Percentiles rank a stretch among this genome's conserved stretches.
Conservation (phyloP, 1,140 invertebrate species). For the Drosophila malerkotliana region DNA sequence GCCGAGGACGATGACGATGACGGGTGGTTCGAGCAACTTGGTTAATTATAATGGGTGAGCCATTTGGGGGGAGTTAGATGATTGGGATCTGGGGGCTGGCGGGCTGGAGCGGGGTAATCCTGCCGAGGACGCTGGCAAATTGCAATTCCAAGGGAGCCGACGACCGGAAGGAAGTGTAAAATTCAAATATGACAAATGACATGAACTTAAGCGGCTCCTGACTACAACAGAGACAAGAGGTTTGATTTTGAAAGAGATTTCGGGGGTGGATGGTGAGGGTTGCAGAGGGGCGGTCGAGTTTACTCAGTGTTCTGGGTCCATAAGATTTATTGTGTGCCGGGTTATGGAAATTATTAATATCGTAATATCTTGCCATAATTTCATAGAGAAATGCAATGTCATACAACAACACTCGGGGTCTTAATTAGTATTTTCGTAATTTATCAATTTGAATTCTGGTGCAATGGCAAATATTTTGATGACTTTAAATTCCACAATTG, state of each 20-base stretch:
- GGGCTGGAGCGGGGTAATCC: neutral
- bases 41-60: constrained; percentile 76
- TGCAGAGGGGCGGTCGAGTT: neutral
- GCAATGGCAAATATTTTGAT: constrained; percentile 62
- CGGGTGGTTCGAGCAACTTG: constrained; percentile 57
- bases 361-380: constrained; percentile 76
- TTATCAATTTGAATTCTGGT: constrained; percentile 72
- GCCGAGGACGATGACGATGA: constrained; percentile 14
- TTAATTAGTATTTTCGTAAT: constrained; percentile 81
- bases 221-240: constrained; percentile 6
- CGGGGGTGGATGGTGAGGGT: neutral
- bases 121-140: constrained; percentile 43
- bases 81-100: constrained; percentile 40
- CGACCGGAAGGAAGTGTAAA: constrained; percentile 82
- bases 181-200: constrained; percentile 83
- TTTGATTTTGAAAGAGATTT: neutral
- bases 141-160: constrained; percentile 70
- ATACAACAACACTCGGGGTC: constrained; percentile 22
- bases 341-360: constrained; percentile 80
- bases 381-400: constrained; percentile 15
- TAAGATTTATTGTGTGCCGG: constrained; percentile 71
- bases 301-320: constrained; percentile 17
- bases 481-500: constrained; percentile 15
- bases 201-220: constrained; percentile 75
- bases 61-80: constrained; percentile 47